phyloP scores from a whole-genome alignment of 2,797 vertebrate genomes.

The Cynopterus sphinx region DNA sequence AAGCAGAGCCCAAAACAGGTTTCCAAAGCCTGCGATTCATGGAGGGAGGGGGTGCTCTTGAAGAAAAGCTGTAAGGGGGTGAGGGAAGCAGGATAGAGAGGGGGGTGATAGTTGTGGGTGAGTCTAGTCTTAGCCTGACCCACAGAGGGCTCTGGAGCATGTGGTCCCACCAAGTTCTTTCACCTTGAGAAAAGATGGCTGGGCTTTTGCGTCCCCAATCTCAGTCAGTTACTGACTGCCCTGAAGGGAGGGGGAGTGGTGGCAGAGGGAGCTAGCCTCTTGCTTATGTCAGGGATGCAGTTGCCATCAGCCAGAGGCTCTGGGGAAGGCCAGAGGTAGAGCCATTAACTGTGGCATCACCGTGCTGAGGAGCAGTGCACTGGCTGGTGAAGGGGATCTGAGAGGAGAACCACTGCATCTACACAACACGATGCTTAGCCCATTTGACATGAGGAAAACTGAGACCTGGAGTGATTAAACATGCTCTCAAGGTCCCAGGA shows the following conservation, averaged over 20 bases:
- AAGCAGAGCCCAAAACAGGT: background rate
- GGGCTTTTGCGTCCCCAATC: background rate
- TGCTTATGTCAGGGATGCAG: background rate
- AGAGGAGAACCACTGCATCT: background rate
- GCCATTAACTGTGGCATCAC: fast-evolving
- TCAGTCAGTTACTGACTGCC: background rate
- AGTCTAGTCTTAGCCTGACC: background rate
- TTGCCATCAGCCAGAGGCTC: background rate
- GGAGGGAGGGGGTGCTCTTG: background rate
- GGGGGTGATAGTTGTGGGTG: background rate
- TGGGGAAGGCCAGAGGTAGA: background rate
- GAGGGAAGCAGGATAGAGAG: too few relatives aligned
- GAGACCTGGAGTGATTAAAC: background rate
- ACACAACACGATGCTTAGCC: background rate
- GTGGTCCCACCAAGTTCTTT: background rate
- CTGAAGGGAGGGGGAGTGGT: background rate
- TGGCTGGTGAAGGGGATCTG: background rate
- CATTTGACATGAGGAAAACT: background rate
- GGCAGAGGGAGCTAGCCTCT: background rate
- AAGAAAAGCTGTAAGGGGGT: background rate
- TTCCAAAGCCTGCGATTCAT: background rate
- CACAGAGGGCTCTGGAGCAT: background rate
- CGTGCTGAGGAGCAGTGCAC: background rate
- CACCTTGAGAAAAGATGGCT: background rate
- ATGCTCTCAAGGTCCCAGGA: background rate